Evolutionary conservation across 2,888 invertebrate species (phyloP).

Genomic region (Pheosia tremula): DNA sequence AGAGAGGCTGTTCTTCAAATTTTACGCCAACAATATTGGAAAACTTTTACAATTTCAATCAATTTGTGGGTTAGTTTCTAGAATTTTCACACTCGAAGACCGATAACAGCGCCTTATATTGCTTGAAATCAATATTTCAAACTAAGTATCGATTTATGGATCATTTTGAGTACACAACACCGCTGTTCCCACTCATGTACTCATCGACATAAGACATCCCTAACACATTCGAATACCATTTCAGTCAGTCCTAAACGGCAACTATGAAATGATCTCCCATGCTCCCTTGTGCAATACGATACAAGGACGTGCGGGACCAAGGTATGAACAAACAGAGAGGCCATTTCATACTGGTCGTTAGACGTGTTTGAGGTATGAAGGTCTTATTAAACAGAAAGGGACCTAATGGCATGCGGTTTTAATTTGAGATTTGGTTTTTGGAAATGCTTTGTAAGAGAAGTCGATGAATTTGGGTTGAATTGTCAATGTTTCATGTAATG

Average conservation of each 20-base stretch:
- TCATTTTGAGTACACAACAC: neutral
- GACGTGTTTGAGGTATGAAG: slow-evolving; percentile 15
- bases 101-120: too few relatives aligned
- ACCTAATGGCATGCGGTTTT: slow-evolving; percentile 23
- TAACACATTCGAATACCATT: neutral
- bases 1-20: too few relatives aligned
- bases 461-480: neutral
- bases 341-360: slow-evolving; percentile 10
- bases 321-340: slow-evolving; percentile 25
- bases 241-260: neutral
- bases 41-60: too few relatives aligned
- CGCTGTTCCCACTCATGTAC: neutral
- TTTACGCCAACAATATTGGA: too few relatives aligned
- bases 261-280: slow-evolving; percentile 11
- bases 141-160: neutral
- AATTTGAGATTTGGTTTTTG: slow-evolving; percentile 8
- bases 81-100: too few relatives aligned
- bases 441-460: neutral
- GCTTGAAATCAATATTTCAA: too few relatives aligned
- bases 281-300: slow-evolving; percentile 22
- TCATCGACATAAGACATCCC: neutral
- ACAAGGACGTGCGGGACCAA: neutral
- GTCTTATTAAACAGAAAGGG: slow-evolving; percentile 23
- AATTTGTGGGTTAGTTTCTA: too few relatives aligned
- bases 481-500: too few relatives aligned